Base-by-base conservation (phyloP, 2,113 vertebrate species). In the Perca schrenkii region DNA sequence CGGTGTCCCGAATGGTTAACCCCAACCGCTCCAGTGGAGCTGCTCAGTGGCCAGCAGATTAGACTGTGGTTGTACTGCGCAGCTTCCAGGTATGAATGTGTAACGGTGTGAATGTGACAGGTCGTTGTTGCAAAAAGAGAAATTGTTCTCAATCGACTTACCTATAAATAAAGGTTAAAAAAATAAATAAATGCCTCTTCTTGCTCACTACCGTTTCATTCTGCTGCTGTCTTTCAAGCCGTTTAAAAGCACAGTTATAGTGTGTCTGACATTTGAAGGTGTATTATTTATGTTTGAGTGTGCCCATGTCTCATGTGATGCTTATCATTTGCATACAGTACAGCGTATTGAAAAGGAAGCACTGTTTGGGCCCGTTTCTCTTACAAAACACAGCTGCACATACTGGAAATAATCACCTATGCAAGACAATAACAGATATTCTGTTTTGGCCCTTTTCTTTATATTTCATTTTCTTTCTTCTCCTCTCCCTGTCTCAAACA, bases 361-460 rank as follows among this genome's bases (percentile, higher is more conserved):
- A 17, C 0, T 17, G 11, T 47, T 28, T 28, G 28, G 28, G 28
- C 28, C 28, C 28, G 28, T 28, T 78, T 47, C 3, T 53, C 52
- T 64, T 40, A 64, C 46, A 77, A 74, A 64, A 47, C 14, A 64
- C 14, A 63, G 19, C 21, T 40, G 43, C 5, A 34, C 43, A 28
- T 49, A 21, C 15, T 36, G 4, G n/a, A 49, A 40, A 4, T 60
- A 49, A 40, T 76, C 31, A 66, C 47, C 36, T 22, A 1, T 73
- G 65, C 47, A 65, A 22, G 36, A 77, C 49, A 28, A 17, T 14
- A 71, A 47, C 63, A 81, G 47, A 50, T 69, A 63, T 69, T 74
- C 28, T 65, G 63, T 64, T 43, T 66, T 81, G 62, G 34, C 31
- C 28, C 63, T 73, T 61, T 71, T 60, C 25, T 73, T 68, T 21